Percentiles rank a stretch among this genome's conserved stretches.
Conservation (phyloP, 2,113 vertebrate species). For the Triplophysa dalaica region DNA sequence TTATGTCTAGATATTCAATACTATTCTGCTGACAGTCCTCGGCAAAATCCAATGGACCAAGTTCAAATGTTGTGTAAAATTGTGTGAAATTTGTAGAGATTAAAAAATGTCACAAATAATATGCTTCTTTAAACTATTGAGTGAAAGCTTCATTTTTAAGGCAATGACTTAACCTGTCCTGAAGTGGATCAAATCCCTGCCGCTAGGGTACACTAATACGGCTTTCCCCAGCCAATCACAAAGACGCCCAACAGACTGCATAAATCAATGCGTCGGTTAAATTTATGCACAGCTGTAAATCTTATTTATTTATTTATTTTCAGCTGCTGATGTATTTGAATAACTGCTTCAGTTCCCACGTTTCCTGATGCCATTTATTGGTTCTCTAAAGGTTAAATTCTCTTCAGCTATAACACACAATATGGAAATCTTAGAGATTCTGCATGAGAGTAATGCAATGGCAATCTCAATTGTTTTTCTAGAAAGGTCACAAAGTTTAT, state of each 20-base stretch:
- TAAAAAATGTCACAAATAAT: not conserved
- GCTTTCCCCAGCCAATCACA: not conserved
- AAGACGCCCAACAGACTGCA: not conserved
- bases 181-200: not conserved
- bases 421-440: not conserved
- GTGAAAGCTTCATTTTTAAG: not conserved
- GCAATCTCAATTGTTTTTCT: not conserved
- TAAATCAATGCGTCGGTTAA: not conserved
- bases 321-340: conserved; percentile 7
- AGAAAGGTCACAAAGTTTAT: conserved; percentile 18
- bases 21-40: no score
- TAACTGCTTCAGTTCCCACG: conserved; percentile 6
- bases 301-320: not conserved
- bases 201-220: not conserved
- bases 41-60: no score
- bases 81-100: no score
- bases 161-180: not conserved
- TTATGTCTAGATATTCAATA: no score
- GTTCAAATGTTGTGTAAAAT: no score
- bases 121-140: not conserved
- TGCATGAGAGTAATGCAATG: conserved; percentile 1
- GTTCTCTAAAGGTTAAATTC: conserved; percentile 29
- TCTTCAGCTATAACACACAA: not conserved
- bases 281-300: conserved; percentile 16
- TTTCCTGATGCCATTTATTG: not conserved